A percentile compares a stretch with the other conserved stretches of the same genome.
Evolutionary conservation across 1,140 invertebrate species (phyloP).

Genomic region (Oryzaephilus surinamensis): DNA sequence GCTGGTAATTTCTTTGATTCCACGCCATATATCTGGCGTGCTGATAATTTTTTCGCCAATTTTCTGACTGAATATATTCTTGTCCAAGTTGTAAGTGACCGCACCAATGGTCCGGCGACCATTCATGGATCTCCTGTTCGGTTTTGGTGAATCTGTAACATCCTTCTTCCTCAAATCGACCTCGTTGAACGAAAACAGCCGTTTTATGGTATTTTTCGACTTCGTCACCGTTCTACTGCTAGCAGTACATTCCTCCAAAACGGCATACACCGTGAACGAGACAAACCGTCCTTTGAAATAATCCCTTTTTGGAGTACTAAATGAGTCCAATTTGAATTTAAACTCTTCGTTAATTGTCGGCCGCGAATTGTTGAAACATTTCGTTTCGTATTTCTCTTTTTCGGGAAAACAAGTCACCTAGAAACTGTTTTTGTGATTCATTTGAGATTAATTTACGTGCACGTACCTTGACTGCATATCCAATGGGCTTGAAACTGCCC

Average conservation of each 20-base stretch:
- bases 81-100: constrained; percentile 59
- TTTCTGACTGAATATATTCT: constrained; percentile 55
- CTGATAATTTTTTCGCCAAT: constrained; percentile 48
- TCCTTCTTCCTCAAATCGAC: constrained; percentile 17
- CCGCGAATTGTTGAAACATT: constrained; percentile 60
- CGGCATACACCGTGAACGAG: constrained; percentile 60
- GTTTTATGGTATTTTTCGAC: constrained; percentile 25
- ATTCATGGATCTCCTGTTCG: constrained; percentile 42
- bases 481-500: constrained; percentile 59
- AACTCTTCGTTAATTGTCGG: constrained; percentile 69
- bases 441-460: background rate
- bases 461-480: constrained; percentile 61
- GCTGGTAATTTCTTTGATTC: constrained; percentile 56
- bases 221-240: constrained; percentile 23
- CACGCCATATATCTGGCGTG: constrained; percentile 66
- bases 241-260: constrained; percentile 47
- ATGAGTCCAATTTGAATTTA: constrained; percentile 48
- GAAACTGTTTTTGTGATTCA: constrained; percentile 17
- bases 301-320: constrained; percentile 40
- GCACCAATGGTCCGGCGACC: constrained; percentile 55
- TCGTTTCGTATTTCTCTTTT: constrained; percentile 61
- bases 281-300: constrained; percentile 57
- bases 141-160: constrained; percentile 27
- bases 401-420: constrained; percentile 65
- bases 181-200: constrained; percentile 22